Conservation (phyloP, 2,888 invertebrate species). For the Carterocephalus palaemon region DNA sequence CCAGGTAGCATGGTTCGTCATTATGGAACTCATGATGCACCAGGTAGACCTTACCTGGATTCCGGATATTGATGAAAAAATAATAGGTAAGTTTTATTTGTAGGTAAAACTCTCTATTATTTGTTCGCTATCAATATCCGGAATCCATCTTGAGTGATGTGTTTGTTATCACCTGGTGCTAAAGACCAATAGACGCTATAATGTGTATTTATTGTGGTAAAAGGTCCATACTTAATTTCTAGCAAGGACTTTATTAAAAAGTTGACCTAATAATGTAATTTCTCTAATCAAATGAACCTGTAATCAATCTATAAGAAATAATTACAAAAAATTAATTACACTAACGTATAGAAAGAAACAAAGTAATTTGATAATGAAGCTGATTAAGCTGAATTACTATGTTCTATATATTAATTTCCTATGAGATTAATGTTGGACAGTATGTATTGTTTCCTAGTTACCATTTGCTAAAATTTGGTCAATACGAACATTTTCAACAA, state of each 20-base stretch:
- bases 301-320: slow-evolving; percentile 6
- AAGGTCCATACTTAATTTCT: too few relatives aligned
- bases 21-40: too few relatives aligned
- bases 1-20: not conserved
- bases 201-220: slow-evolving; percentile 9
- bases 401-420: slow-evolving; percentile 4
- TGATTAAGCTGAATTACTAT: not conserved
- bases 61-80: slow-evolving; percentile 23
- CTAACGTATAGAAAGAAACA: slow-evolving; percentile 16
- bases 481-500: slow-evolving; percentile 23
- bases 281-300: not conserved
- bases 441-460: slow-evolving; percentile 23
- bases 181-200: slow-evolving; percentile 13
- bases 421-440: slow-evolving; percentile 34
- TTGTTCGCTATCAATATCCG: slow-evolving; percentile 24
- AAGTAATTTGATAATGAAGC: slow-evolving; percentile 16
- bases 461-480: slow-evolving; percentile 23
- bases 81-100: slow-evolving; percentile 24
- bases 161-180: slow-evolving; percentile 28
- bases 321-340: too few relatives aligned
- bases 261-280: too few relatives aligned
- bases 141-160: slow-evolving; percentile 28
- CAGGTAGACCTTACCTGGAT: slow-evolving; percentile 27
- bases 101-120: slow-evolving; percentile 27
- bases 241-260: not conserved